phyloP scores from a whole-genome alignment of 2,113 vertebrate genomes.

The Notiomystis cincta region DNA sequence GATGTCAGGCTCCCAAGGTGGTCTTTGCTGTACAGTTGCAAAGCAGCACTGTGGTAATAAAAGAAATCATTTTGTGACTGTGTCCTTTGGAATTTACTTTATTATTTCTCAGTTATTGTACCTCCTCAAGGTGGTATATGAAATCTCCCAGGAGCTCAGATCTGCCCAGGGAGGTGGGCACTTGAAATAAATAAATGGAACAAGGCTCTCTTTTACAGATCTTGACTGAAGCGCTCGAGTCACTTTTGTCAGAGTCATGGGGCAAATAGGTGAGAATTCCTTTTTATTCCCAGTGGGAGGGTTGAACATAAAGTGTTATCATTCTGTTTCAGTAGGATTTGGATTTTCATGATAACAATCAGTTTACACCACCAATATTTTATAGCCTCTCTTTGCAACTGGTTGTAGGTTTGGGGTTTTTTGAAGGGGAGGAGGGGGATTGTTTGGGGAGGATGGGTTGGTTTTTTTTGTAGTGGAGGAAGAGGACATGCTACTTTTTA shows the following conservation, averaged over 20 bases:
- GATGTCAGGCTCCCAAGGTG: not conserved
- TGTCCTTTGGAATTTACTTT: not conserved
- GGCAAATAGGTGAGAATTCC: slow-evolving; percentile 14
- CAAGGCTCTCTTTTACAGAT: not conserved
- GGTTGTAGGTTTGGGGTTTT: not conserved
- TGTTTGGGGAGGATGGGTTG: accelerated
- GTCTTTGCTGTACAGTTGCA: not conserved
- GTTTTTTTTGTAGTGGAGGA: not conserved
- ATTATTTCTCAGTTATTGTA: not conserved
- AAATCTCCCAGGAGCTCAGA: not conserved
- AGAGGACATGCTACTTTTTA: not conserved
- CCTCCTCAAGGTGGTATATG: not conserved
- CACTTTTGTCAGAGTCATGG: not conserved
- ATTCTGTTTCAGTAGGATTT: slow-evolving; percentile 10
- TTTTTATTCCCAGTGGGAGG: slow-evolving; percentile 12
- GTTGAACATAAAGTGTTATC: not conserved
- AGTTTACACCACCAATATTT: not conserved
- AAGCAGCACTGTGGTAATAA: not conserved
- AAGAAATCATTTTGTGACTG: not conserved
- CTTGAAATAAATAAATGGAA: slow-evolving; percentile 34
- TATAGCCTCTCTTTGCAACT: not conserved
- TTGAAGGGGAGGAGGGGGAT: not conserved
- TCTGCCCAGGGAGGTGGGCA: not conserved
- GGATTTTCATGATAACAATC: not conserved
- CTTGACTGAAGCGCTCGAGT: not conserved